A percentile compares a stretch with the other conserved stretches of the same genome.
Evolutionary conservation across 2,113 vertebrate species (phyloP).

Genomic region (Paracanthobrama guichenoti): DNA sequence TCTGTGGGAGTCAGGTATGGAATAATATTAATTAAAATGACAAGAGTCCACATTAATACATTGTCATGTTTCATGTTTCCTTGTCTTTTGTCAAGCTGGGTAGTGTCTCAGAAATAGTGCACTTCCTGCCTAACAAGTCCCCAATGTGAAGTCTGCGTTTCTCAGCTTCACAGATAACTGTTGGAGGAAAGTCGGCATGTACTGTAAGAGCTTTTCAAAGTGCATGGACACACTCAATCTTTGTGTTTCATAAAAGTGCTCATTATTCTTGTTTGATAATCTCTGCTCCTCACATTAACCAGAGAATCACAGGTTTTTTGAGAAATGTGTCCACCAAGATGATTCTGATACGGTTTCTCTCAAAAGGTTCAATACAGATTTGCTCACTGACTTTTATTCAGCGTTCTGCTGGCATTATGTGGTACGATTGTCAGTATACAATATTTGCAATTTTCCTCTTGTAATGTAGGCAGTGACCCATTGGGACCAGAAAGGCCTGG

Average conservation of each 20-base stretch:
- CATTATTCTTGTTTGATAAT: background rate
- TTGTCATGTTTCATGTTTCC: conserved; percentile 17
- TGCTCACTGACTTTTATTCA: conserved; percentile 12
- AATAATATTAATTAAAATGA: background rate
- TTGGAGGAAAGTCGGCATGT: background rate
- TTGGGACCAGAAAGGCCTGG: background rate
- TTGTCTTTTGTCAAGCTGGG: conserved; percentile 14
- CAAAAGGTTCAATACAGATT: background rate
- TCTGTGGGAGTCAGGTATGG: background rate
- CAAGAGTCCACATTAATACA: background rate
- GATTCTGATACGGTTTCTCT: background rate
- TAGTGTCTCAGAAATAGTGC: background rate
- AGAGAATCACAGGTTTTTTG: background rate
- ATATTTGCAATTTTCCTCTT: conserved; percentile 10
- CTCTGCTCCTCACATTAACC: background rate
- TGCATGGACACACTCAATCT: background rate
- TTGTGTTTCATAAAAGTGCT: background rate
- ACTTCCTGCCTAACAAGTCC: conserved; percentile 49
- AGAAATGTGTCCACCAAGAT: background rate
- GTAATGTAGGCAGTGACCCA: conserved; percentile 17
- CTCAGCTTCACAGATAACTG: conserved; percentile 28
- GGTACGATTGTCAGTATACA: conserved; percentile 10
- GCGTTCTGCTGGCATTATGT: background rate
- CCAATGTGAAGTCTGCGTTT: conserved; percentile 32
- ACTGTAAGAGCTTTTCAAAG: background rate